These are phyloP conservation scores for Herminia tarsipennalis DNA, from an alignment of 2,888 invertebrate species.

Conservation along the genomic window DNA sequence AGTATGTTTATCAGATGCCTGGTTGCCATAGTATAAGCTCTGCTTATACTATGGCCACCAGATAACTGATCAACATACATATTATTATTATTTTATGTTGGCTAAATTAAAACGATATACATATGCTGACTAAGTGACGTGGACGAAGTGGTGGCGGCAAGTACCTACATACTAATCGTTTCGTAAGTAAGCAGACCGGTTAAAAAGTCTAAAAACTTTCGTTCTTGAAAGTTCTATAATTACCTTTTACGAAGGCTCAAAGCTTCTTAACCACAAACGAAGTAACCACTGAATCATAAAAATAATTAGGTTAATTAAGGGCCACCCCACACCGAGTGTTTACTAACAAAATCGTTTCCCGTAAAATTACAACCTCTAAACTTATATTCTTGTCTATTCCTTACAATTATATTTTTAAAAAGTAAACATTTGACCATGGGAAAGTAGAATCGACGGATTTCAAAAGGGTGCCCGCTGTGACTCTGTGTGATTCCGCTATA, in stretches of 20 bases:
- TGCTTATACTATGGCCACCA: too few relatives aligned
- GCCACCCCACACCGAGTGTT: slow-evolving; percentile 28
- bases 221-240: not conserved
- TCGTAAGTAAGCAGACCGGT: too few relatives aligned
- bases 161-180: too few relatives aligned
- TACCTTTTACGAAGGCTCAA: not conserved
- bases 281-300: slow-evolving; percentile 19
- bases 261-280: slow-evolving; percentile 6
- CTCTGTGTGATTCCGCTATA: not conserved
- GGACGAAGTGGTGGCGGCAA: too few relatives aligned
- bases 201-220: too few relatives aligned
- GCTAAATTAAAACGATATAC: too few relatives aligned
- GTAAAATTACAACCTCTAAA: slow-evolving; percentile 41
- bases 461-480: slow-evolving; percentile 8
- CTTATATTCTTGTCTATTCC: slow-evolving; percentile 9
- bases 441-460: slow-evolving; percentile 23
- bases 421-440: slow-evolving; percentile 44
- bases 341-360: slow-evolving; percentile 38
- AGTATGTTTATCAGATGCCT: too few relatives aligned
- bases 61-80: too few relatives aligned
- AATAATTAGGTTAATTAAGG: slow-evolving; percentile 36
- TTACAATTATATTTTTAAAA: slow-evolving; percentile 33
- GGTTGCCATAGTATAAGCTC: too few relatives aligned
- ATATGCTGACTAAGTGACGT: too few relatives aligned
- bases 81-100: too few relatives aligned